phyloP scores from a whole-genome alignment of 2,113 vertebrate species.

The Zapus hudsonius region DNA sequence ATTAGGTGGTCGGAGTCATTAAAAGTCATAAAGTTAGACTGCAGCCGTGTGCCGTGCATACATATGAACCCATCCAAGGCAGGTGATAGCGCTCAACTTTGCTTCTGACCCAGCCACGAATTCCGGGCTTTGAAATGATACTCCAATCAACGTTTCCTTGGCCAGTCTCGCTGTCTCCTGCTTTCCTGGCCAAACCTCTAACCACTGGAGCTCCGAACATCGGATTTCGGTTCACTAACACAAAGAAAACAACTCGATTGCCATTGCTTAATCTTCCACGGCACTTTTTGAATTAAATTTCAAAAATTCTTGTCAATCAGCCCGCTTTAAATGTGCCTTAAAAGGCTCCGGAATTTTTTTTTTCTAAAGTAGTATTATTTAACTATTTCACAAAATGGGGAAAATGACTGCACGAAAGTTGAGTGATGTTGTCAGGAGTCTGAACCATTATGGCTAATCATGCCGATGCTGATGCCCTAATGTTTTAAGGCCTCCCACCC shows the following conservation, averaged over 20 bases:
- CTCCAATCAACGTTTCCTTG: constrained; percentile 67
- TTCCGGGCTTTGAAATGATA: constrained; percentile 75
- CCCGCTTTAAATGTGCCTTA: constrained; percentile 23
- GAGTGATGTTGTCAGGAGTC: not conserved
- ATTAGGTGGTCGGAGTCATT: constrained; percentile 83
- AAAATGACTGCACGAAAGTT: constrained; percentile 21
- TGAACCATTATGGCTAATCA: not conserved
- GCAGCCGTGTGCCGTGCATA: constrained; percentile 72
- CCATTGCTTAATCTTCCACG: constrained; percentile 1
- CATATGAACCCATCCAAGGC: constrained; percentile 69
- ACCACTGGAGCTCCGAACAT: constrained; percentile 54
- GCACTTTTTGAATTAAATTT: constrained; percentile 46
- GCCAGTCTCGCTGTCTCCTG: constrained; percentile 72
- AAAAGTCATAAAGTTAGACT: constrained; percentile 82
- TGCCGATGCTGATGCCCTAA: not conserved
- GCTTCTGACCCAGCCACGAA: constrained; percentile 65
- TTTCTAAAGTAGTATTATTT: not conserved
- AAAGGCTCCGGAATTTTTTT: not conserved
- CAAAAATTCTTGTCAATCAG: constrained; percentile 48
- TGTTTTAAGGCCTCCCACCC: not conserved
- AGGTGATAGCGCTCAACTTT: constrained; percentile 76
- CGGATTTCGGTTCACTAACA: constrained; percentile 58
- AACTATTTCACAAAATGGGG: not conserved
- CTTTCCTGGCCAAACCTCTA: constrained; percentile 66
- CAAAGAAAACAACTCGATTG: constrained; percentile 58